These are phyloP conservation scores for Cantharis lateralis DNA, from an alignment of 2,888 invertebrate species.

Conservation along the genomic window DNA sequence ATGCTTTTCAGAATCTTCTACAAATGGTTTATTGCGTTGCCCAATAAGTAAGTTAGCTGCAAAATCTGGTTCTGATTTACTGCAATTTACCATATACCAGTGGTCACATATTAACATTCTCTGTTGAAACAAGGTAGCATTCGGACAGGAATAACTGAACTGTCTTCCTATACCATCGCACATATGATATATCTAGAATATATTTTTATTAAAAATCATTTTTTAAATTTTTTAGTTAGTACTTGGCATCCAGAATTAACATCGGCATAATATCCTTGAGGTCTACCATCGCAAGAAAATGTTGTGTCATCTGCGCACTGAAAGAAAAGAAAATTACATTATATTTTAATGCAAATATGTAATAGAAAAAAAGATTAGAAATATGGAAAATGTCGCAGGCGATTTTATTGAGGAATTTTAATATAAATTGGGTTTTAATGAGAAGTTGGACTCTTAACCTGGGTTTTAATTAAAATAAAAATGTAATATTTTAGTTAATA, in stretches of 20 bases:
- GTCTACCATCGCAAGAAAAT: constrained; percentile 70
- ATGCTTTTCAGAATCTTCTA: constrained; percentile 64
- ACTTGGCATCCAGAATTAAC: constrained; percentile 77
- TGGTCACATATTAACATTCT: constrained; percentile 82
- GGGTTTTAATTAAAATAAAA: too few relatives aligned
- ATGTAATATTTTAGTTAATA: too few relatives aligned
- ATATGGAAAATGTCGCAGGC: too few relatives aligned
- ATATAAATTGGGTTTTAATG: too few relatives aligned
- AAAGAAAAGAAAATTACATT: background rate
- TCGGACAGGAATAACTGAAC: constrained; percentile 79
- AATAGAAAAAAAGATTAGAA: too few relatives aligned
- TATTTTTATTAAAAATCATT: background rate
- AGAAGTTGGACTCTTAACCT: too few relatives aligned
- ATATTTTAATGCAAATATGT: background rate
- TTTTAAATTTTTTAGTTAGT: constrained; percentile 38
- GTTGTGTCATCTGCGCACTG: constrained; percentile 37
- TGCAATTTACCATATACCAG: constrained; percentile 83
- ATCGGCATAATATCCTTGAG: constrained; percentile 76
- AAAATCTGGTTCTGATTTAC: constrained; percentile 70
- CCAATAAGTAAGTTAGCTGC: constrained; percentile 74
- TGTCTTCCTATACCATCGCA: constrained; percentile 77
- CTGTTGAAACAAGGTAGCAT: constrained; percentile 80
- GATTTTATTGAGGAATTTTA: too few relatives aligned
- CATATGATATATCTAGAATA: constrained; percentile 75
- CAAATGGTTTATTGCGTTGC: constrained; percentile 73